Base-by-base conservation (phyloP, 2,888 invertebrate species). In the Pyralis farinalis region DNA sequence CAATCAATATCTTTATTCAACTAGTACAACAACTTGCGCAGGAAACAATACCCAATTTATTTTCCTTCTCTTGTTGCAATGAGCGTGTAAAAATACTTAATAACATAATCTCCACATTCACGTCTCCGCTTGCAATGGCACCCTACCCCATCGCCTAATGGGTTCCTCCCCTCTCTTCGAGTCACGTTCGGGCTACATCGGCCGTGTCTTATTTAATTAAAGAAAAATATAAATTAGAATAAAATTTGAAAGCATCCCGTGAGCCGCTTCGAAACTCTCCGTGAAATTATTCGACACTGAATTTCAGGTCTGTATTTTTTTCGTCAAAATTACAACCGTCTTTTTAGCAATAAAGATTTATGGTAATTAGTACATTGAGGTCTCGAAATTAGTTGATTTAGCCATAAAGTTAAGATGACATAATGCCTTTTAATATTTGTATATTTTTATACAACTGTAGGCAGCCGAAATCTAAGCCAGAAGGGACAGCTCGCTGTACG, bases 221-320 rank as follows among this genome's bases (percentile, higher is more conserved):
- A 78, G 74, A 78, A 78, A 74, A 77, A 79, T 77, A 78, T 76
- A 73, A 74, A 76, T 77, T 76, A 71, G 60, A 74, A 76, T 75
- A 69, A 67, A 72, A 70, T 74, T 77, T 66, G 63, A 72, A 65
- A 63, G 62, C 51, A 46, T 49, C 56, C 55, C 44, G 48, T 47
- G 49, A 43, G 42, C 40, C 36, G 44, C 48, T 37, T 39, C 40
- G 44, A 40, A 46, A 51, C 43, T 39, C 40, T 29, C 43, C 50
- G 48, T 47, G 53, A 55, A 58, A 55, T 54, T 53, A 55, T 62
- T 63, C 53, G 35, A 49, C 35, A 32, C 31, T 41, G 47, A 52
- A 57, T 51, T 57, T 53, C 47, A 53, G 56, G 49, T 53, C 43
- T 22, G 30, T 44, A 41, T 29, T 28, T 30, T 25, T 34, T 42